Conservation (phyloP, 2,797 vertebrate species). For the Eurystomus glaucurus region DNA sequence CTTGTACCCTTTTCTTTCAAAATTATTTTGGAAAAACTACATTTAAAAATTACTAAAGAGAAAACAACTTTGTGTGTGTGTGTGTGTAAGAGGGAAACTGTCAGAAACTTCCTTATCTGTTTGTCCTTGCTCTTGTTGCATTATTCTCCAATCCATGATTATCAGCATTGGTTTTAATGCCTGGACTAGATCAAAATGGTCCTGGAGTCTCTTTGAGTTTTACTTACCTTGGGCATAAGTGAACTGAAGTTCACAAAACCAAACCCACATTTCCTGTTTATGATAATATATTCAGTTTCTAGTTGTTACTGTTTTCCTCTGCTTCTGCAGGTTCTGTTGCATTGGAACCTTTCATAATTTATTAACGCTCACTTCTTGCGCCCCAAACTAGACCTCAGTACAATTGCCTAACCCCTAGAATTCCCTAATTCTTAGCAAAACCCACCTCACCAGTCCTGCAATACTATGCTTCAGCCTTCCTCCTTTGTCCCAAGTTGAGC, state of each 20-base stretch:
- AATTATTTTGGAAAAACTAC: not conserved
- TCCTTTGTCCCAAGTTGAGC: accelerated
- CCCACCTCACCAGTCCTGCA: not conserved
- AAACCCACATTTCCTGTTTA: not conserved
- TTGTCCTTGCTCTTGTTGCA: not conserved
- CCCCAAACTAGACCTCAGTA: not conserved
- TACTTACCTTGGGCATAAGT: not conserved
- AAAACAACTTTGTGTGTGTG: too few relatives aligned
- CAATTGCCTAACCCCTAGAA: not conserved
- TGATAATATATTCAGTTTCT: accelerated
- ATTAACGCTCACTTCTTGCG: not conserved
- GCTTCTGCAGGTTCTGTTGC: not conserved
- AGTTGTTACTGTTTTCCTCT: not conserved
- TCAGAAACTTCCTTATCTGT: not conserved
- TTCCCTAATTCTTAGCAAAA: not conserved
- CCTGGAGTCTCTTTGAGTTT: not conserved
- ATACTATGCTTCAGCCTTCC: not conserved
- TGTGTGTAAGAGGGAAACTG: not conserved
- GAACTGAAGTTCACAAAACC: not conserved
- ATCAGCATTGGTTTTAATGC: not conserved
- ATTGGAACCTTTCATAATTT: not conserved
- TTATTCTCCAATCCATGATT: not conserved
- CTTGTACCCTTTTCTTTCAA: not conserved
- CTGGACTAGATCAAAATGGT: not conserved
- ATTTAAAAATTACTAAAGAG: not conserved